Evolutionary conservation across 1,140 invertebrate species (phyloP), one percentile per base, ranked within the genome.

Genomic region (Bactericera cockerelli): DNA sequence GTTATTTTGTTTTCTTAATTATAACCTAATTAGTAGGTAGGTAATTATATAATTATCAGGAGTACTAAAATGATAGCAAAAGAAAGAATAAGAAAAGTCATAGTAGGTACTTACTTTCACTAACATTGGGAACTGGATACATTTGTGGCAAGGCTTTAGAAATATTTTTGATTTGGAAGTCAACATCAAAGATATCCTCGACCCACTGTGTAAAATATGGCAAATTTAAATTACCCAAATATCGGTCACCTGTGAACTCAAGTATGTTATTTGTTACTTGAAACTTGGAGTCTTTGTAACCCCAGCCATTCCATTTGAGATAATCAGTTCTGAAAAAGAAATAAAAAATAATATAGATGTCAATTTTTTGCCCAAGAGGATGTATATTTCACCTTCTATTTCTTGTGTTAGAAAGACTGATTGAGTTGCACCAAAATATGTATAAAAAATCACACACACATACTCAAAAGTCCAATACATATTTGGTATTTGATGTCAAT

Each of bases 261-360:
- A 91, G 76, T 22, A 77, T 64, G 14, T 67, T 76, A 66, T 81
- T 75, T 64, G 75, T 75, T 0, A 87, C 68, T 57, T 76, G 68
- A 72, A 94, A 95, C 65, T 81, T 76, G 0, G 89, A 89, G 72
- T 99, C 93, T 62, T 86, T 89, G 75, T 98, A 98, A 6, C 95
- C 95, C 95, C 95, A 99, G 39, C 95, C 95, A 75, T 97, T 94
- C 93, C 93, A 98, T 76, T 95, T 97, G 6, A 98, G 72, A 16
- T 87, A 68, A 16, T 89, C 79, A 70, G 90, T 85, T 64, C 89
- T 91, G 70, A 64, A 77, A 70, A 64, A 59, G 62, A 60, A 59
- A 24, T 59, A 36, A 55, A 57, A 63, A 58, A 28, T 26, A 11
- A 31, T n/a, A n/a, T n/a, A n/a, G n/a, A n/a, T n/a, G n/a, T n/a